These are phyloP conservation scores for Carettochelys insculpta DNA, from an alignment of 2,113 vertebrate species.

Conservation along the genomic window DNA sequence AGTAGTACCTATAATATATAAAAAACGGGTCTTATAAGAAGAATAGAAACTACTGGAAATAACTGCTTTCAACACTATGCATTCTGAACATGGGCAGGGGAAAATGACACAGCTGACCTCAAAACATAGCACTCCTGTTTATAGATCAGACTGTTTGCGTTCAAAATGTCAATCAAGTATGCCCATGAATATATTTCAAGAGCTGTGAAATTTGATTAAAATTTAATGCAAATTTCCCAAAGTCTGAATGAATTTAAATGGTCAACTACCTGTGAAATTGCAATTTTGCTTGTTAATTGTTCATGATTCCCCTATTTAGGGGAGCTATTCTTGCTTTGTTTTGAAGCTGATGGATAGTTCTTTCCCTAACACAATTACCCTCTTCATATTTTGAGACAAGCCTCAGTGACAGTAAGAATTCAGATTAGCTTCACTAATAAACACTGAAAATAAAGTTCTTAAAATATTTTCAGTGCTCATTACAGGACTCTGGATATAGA, in stretches of 20 bases:
- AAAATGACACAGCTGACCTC: constrained; percentile 64
- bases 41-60: constrained; percentile 20
- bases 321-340: constrained; percentile 56
- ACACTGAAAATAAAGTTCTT: background rate
- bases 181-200: constrained; percentile 62
- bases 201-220: constrained; percentile 77
- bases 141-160: constrained; percentile 66
- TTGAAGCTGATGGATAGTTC: constrained; percentile 31
- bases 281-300: constrained; percentile 72
- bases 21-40: constrained; percentile 43
- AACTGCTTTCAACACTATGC: constrained; percentile 15
- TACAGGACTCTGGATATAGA: background rate
- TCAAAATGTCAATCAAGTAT: constrained; percentile 67
- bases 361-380: constrained; percentile 1
- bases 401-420: background rate
- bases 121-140: constrained; percentile 62
- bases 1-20: background rate
- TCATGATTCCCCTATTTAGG: constrained; percentile 57
- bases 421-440: background rate
- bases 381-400: background rate
- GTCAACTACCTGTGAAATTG: constrained; percentile 66
- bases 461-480: background rate
- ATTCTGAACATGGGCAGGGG: constrained; percentile 52
- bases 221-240: constrained; percentile 60
- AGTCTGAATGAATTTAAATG: constrained; percentile 59